Evolutionary conservation across 1,140 invertebrate species (phyloP).

Genomic region (Lepidurus apus): DNA sequence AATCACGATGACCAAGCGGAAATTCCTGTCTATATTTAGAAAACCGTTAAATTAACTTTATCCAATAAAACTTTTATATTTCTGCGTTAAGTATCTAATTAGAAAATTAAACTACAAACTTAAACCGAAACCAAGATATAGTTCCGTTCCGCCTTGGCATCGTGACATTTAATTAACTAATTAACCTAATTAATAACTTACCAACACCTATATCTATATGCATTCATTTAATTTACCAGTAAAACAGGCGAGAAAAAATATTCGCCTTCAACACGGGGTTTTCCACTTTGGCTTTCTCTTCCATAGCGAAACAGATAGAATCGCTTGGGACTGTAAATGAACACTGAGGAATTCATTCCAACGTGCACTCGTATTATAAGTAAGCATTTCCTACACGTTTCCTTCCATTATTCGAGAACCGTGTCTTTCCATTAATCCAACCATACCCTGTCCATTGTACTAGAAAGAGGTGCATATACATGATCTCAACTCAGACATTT

Average conservation of each 20-base stretch:
- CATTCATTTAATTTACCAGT: not conserved
- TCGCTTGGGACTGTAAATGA: not conserved
- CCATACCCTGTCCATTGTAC: conserved; percentile 24
- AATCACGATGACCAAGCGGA: too few relatives aligned
- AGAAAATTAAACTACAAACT: too few relatives aligned
- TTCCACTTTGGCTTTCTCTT: conserved; percentile 24
- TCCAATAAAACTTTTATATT: too few relatives aligned
- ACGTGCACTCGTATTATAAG: not conserved
- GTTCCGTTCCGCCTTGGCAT: too few relatives aligned
- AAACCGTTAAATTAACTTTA: too few relatives aligned
- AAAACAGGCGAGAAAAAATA: not conserved
- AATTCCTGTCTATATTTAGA: too few relatives aligned
- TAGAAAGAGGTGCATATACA: not conserved
- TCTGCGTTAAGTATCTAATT: too few relatives aligned
- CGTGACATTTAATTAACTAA: not conserved
- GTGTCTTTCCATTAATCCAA: not conserved
- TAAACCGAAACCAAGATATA: too few relatives aligned
- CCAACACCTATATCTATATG: too few relatives aligned
- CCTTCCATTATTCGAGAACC: not conserved
- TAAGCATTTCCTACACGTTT: not conserved
- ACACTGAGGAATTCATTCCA: not conserved
- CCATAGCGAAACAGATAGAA: not conserved
- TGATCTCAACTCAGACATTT: too few relatives aligned
- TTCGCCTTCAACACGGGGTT: conserved; percentile 24
- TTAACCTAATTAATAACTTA: not conserved